Evolutionary conservation across 2,888 invertebrate species (phyloP).

Genomic region (Leptodirus hochenwartii): DNA sequence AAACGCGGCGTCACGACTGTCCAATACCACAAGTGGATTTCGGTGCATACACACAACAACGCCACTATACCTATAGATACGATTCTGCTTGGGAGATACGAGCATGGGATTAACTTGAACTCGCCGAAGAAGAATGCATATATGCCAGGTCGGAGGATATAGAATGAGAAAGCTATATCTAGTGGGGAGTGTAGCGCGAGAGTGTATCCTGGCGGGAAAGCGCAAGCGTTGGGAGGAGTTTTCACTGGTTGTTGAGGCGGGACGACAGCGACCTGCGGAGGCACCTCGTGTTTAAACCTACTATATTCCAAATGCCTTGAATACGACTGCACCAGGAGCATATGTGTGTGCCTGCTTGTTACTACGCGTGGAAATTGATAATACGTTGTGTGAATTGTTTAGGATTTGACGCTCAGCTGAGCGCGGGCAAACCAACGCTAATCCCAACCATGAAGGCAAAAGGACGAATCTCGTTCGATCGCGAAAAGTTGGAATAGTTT

Average conservation of each 20-base stretch:
- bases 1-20: constrained; percentile 29
- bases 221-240: constrained; percentile 28
- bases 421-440: constrained; percentile 10
- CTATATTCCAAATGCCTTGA: too few species aligned
- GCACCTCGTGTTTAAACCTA: too few species aligned
- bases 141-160: constrained; percentile 6
- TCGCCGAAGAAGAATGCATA: constrained; percentile 16
- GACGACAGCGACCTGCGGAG: constrained; percentile 13
- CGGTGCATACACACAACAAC: too few species aligned
- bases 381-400: constrained; percentile 30
- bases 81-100: too few species aligned
- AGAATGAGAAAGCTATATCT: constrained; percentile 15
- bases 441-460: too few species aligned
- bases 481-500: too few species aligned
- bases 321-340: background rate
- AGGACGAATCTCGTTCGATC: too few species aligned
- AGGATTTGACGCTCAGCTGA: constrained; percentile 26
- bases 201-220: constrained; percentile 21
- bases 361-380: constrained; percentile 24
- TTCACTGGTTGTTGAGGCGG: constrained; percentile 22
- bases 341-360: constrained; percentile 1
- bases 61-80: too few species aligned
- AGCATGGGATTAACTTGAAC: constrained; percentile 21
- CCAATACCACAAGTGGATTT: constrained; percentile 37
- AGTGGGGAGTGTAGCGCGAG: constrained; percentile 16